Evolutionary conservation across 2,113 vertebrate species (phyloP), one percentile per base, ranked within the genome.

Genomic region (Prunella fulvescens): DNA sequence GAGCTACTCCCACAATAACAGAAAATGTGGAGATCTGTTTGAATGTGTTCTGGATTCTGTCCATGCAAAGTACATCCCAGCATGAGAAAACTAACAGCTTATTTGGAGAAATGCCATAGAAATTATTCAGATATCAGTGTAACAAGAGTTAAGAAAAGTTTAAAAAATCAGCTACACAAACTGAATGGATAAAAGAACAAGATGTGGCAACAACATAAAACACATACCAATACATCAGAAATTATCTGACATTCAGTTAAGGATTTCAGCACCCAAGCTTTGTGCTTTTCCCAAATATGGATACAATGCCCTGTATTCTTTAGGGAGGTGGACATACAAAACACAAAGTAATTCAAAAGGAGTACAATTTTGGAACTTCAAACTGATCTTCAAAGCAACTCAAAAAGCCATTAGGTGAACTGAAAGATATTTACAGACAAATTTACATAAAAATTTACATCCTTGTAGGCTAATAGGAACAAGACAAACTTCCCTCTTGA

Each of bases 1-100:
- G 7, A 91, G 70, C 71, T 33, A 97, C 80, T 33, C 96, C 96
- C 26, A 96, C 51, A 33, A 79, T 87, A 88, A 97, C 3, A 61
- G 94, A 84, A 79, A 96, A 97, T 6, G 11, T 69, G 8, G 35
- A 79, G 39, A 53, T 91, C 29, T 71, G n/a, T 71, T 64, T 47
- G 88, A 83, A 65, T 86, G 33, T 40, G 42, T 14, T 40, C 56
- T 60, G 45, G 20, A 65, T 76, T 65, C 45, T 80, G 45, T 35
- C 40, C 40, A 44, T 10, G 7, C 37, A 45, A 80, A 67, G 54
- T 35, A 50, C 54, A 74, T 40, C 25, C 61, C 61, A 69, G 23
- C 31, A 25, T 53, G n/a, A 90, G 39, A 77, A 64, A 86, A 65
- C 9, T 19, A 81, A 42, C 13, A 23, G 28, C 31, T 54, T 60